Evolutionary conservation across 1,140 invertebrate genomes (phyloP).

Genomic region (Radopholus similis): DNA sequence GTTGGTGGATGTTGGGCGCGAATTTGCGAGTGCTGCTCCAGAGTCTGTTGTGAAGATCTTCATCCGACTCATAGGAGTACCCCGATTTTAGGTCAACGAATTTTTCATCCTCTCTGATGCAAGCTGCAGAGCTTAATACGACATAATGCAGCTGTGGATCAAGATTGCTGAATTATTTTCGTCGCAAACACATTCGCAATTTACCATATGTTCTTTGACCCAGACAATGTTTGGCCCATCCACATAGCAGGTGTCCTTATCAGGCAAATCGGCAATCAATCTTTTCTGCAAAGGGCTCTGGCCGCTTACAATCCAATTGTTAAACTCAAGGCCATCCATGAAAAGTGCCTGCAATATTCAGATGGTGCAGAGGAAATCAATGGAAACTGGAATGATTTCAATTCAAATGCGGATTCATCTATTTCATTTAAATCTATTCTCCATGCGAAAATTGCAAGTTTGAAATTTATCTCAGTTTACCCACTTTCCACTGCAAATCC

Average conservation of each 20-base stretch:
- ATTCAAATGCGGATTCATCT: slow-evolving; percentile 16
- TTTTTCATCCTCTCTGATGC: slow-evolving; percentile 18
- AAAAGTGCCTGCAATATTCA: slow-evolving; percentile 33
- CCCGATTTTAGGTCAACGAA: slow-evolving; percentile 47
- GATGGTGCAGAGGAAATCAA: neutral
- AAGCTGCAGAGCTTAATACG: slow-evolving; percentile 71
- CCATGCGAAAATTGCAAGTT: too few species aligned
- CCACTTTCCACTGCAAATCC: slow-evolving; percentile 20
- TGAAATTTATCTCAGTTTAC: too few species aligned
- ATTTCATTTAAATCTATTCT: too few species aligned
- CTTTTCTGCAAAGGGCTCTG: slow-evolving; percentile 75
- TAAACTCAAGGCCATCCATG: slow-evolving; percentile 68
- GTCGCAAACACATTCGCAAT: neutral
- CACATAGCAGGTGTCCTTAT: slow-evolving; percentile 72
- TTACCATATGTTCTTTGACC: slow-evolving; percentile 67
- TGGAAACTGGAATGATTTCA: slow-evolving; percentile 21
- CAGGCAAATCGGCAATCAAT: slow-evolving; percentile 71
- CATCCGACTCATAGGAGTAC: too few species aligned
- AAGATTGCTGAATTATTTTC: neutral
- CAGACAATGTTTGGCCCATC: slow-evolving; percentile 82
- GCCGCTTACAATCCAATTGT: slow-evolving; percentile 87
- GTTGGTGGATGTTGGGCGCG: slow-evolving; percentile 73
- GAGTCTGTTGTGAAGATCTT: slow-evolving; percentile 22
- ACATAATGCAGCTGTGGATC: slow-evolving; percentile 74
- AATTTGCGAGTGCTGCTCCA: slow-evolving; percentile 42